phyloP scores from a whole-genome alignment of 2,888 invertebrate genomes.

The Muschampia plurimacula region DNA sequence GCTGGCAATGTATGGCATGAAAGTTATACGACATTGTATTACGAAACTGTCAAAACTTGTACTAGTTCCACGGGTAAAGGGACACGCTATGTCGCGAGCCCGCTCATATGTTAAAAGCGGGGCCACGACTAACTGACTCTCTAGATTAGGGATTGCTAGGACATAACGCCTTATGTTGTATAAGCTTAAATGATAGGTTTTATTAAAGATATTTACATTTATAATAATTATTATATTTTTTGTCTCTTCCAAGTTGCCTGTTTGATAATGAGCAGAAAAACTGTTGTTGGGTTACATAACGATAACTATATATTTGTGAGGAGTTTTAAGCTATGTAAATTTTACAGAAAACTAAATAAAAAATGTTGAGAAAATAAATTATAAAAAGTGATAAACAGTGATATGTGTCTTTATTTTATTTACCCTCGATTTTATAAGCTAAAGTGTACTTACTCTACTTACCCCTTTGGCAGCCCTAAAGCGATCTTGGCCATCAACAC shows the following conservation, averaged over 20 bases:
- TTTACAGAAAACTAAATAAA: constrained; percentile 85
- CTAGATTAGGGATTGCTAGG: constrained; percentile 72
- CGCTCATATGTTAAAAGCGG: constrained; percentile 82
- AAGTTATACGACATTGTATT: too few species aligned
- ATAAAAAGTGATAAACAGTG: constrained; percentile 85
- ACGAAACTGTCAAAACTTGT: too few species aligned
- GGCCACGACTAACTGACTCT: constrained; percentile 71
- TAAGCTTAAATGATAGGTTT: constrained; percentile 75
- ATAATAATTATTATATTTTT: constrained; percentile 57
- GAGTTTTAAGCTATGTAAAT: constrained; percentile 86
- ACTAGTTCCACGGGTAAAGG: constrained; percentile 17
- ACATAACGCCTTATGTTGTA: constrained; percentile 70
- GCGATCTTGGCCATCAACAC: too few species aligned
- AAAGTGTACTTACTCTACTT: too few species aligned
- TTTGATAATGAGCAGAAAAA: constrained; percentile 59
- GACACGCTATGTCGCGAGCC: constrained; percentile 59
- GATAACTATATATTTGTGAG: constrained; percentile 81
- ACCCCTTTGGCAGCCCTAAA: too few species aligned
- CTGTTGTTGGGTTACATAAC: constrained; percentile 74
- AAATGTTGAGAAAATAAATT: constrained; percentile 86
- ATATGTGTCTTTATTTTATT: constrained; percentile 64
- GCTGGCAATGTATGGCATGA: background rate
- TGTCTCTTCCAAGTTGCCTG: constrained; percentile 78
- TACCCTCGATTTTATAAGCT: constrained; percentile 12
- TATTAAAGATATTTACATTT: constrained; percentile 72